phyloP scores from a whole-genome alignment of 2,113 vertebrate genomes.

The Tragelaphus imberbis region DNA sequence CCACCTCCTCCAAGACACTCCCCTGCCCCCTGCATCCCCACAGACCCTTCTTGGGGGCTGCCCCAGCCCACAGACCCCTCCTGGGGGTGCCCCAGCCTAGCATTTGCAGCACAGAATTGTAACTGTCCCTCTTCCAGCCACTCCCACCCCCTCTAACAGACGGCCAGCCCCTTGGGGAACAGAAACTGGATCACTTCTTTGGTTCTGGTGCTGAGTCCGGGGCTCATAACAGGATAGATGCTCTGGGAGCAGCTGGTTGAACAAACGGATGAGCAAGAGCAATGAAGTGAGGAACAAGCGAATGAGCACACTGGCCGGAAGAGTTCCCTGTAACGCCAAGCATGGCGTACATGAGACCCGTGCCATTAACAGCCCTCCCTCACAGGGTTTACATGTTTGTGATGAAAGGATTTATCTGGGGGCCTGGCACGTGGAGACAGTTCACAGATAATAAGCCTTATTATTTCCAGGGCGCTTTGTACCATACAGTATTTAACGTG shows the following conservation, averaged over 20 bases:
- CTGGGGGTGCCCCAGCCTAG: not conserved
- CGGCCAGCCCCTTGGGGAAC: accelerated
- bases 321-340: not conserved
- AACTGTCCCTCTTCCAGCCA: not conserved
- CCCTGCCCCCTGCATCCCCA: not conserved
- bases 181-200: not conserved
- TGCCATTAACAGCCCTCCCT: accelerated
- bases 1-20: not conserved
- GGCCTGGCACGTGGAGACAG: accelerated
- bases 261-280: not conserved
- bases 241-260: not conserved
- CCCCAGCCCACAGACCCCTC: not conserved
- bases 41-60: not conserved
- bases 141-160: not conserved
- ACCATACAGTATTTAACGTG: accelerated
- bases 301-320: accelerated
- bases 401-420: not conserved
- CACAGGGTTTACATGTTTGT: too few relatives aligned
- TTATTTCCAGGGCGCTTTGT: not conserved
- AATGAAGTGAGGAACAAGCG: too few relatives aligned
- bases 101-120: not conserved
- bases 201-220: accelerated
- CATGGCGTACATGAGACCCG: accelerated
- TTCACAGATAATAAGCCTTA: accelerated
- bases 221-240: not conserved